A percentile compares a stretch with the other conserved stretches of the same genome.
Evolutionary conservation across 2,113 vertebrate species (phyloP).

Genomic region (Arenaria interpres): DNA sequence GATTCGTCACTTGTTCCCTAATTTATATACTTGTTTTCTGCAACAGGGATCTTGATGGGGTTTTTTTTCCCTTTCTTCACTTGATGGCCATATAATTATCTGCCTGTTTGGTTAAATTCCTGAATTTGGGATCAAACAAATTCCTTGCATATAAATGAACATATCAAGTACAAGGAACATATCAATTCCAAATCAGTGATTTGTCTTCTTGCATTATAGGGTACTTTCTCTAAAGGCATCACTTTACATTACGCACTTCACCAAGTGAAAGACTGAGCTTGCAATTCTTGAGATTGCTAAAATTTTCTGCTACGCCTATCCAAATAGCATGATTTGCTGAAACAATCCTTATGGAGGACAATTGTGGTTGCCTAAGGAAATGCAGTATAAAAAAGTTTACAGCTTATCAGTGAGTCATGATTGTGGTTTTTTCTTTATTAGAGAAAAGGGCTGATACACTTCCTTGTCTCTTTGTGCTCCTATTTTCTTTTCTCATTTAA

Average conservation of each 20-base stretch:
- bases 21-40: slow-evolving; percentile 30
- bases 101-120: slow-evolving; percentile 28
- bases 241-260: neutral
- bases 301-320: neutral
- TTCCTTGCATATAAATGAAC: neutral
- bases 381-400: neutral
- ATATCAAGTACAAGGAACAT: neutral
- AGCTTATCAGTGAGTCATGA: neutral
- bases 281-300: neutral
- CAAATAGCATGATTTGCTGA: neutral
- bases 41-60: slow-evolving; percentile 10
- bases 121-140: neutral
- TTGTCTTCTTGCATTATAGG: slow-evolving; percentile 10
- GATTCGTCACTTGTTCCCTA: neutral
- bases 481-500: neutral
- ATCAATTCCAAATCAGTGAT: slow-evolving; percentile 47
- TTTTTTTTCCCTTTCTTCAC: neutral
- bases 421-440: neutral
- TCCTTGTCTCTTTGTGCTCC: neutral
- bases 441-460: neutral
- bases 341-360: neutral
- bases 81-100: neutral
- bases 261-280: slow-evolving; percentile 28
- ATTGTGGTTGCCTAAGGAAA: slow-evolving; percentile 21
- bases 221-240: slow-evolving; percentile 18